Percentiles rank a stretch among this genome's conserved stretches.
Conservation (phyloP, 1,140 invertebrate genomes). For the Lordiphosa mommai region DNA sequence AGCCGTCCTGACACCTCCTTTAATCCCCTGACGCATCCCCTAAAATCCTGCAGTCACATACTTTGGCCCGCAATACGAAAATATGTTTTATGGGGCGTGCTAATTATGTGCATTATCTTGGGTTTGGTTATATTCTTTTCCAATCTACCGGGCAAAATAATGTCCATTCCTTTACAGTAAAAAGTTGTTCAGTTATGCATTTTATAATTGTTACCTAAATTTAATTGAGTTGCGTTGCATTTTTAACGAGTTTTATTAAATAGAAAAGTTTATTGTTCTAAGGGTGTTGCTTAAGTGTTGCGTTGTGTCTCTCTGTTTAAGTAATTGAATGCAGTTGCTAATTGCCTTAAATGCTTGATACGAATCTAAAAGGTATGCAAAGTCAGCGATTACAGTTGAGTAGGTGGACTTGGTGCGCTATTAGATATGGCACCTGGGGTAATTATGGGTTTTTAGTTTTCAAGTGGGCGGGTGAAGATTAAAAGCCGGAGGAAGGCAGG, state of each 20-base stretch:
- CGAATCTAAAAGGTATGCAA: conserved; percentile 4
- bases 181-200: neutral
- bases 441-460: no score
- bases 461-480: no score
- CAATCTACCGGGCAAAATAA: conserved; percentile 34
- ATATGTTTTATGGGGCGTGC: conserved; percentile 31
- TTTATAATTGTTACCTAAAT: conserved; percentile 7
- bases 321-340: conserved; percentile 51
- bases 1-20: conserved; percentile 84
- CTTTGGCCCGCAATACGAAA: conserved; percentile 81
- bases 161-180: conserved; percentile 37
- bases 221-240: conserved; percentile 8
- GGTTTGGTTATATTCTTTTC: conserved; percentile 36
- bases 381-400: conserved; percentile 6
- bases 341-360: conserved; percentile 13
- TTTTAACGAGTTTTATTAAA: conserved; percentile 31
- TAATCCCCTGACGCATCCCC: conserved; percentile 83
- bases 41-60: conserved; percentile 81
- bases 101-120: conserved; percentile 17
- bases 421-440: neutral
- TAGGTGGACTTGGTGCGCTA: neutral
- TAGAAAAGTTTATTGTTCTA: conserved; percentile 3
- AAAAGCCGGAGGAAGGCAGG: no score
- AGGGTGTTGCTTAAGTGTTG: neutral
- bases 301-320: conserved; percentile 1